A percentile compares a stretch with the other conserved stretches of the same genome.
Evolutionary conservation across 1,140 invertebrate species (phyloP).

Genomic region (Polypedilum vanderplanki): DNA sequence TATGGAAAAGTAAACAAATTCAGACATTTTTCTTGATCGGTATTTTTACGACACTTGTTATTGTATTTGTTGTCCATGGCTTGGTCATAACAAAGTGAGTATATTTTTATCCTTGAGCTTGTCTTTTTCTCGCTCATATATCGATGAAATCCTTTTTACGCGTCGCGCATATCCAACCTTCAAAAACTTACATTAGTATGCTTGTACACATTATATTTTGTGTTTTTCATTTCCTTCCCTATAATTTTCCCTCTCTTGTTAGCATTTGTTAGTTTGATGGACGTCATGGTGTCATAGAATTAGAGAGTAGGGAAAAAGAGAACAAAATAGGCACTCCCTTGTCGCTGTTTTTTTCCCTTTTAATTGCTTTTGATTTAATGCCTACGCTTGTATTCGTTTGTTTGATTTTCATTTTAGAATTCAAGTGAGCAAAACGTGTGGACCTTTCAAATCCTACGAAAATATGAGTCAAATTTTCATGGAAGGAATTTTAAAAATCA

Average conservation of each 20-base stretch:
- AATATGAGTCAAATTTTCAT: constrained; percentile 48
- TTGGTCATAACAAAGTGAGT: constrained; percentile 53
- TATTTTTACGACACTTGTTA: constrained; percentile 56
- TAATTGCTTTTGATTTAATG: constrained; percentile 29
- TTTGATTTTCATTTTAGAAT: constrained; percentile 41
- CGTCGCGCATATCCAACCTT: too few species aligned
- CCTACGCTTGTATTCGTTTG: constrained; percentile 29
- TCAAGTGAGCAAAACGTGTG: constrained; percentile 44
- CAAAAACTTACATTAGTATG: background rate
- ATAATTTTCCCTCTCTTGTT: background rate
- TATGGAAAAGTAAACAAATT: constrained; percentile 64
- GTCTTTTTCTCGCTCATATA: constrained; percentile 3
- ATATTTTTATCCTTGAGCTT: constrained; percentile 30
- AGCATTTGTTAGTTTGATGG: background rate
- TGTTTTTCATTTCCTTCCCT: background rate
- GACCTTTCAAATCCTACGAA: constrained; percentile 46
- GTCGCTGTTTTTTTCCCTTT: background rate
- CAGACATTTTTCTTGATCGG: constrained; percentile 62
- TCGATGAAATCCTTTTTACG: background rate
- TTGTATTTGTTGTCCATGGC: constrained; percentile 50
- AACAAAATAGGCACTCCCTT: background rate
- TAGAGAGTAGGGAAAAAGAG: background rate
- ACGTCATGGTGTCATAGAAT: background rate
- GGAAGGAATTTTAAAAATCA: constrained; percentile 44
- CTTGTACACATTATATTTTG: background rate